Base-by-base conservation (phyloP, 2,797 vertebrate species). In the Oryzias dopingdopingensis region DNA sequence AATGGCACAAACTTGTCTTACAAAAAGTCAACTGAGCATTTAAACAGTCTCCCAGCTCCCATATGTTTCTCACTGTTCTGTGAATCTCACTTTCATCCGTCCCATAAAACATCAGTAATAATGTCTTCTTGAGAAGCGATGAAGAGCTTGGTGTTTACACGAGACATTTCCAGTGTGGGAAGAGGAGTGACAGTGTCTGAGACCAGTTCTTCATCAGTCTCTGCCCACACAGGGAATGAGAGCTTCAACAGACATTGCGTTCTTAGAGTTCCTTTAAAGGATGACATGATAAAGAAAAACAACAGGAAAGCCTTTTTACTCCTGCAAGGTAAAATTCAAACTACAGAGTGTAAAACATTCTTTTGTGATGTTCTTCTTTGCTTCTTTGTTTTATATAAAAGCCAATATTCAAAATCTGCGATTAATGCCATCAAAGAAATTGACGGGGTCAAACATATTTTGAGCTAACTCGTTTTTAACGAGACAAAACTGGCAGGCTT, bases 121-220 rank as follows among this genome's bases (percentile, higher is more conserved):
- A 76, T 76, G 62, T 73, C 58, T 64, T 77, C 71, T 76, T 47
- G 42, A 74, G 69, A 46, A 78, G 62, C 59, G 59, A 78, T 75
- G 74, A 76, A 75, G 74, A 67, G 65, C 77, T 59, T 43, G 55
- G 56, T 78, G 86, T 85, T 85, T 80, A 81, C 82, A 83, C 72
- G 63, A 84, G 77, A 75, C 62, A 32, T 83, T 81, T 84, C 76
- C 84, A 80, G 65, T 64, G 84, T 82, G 81, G 78, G 77, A 60
- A 68, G 77, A 74, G 66, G 55, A 74, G 32, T 37, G 32, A 76
- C 80, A 74, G 70, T 32, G 37, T 59, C 68, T 67, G 47, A 69
- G 64, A 72, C 49, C 65, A 60, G 66, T 59, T 57, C 73, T 71
- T 56, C 16, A 59, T 83, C 67, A 57, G 68, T 65, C 56, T 43